Percentiles rank a stretch among this genome's conserved stretches.
phyloP scores from a whole-genome alignment of 2,888 invertebrate genomes.

The Beris chalybata region DNA sequence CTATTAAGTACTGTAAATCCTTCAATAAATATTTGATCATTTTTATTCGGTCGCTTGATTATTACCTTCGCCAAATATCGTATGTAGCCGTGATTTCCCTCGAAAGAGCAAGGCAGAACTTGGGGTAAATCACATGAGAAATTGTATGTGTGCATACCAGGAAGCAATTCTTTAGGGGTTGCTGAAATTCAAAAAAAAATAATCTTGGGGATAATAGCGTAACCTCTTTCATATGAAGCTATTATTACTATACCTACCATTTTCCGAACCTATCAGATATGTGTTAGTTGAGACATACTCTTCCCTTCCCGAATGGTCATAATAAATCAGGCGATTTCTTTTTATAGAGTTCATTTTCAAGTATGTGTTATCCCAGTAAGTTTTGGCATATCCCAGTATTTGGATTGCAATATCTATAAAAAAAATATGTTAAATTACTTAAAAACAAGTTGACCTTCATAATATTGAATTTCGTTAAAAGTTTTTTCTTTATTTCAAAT shows the following conservation, averaged over 20 bases:
- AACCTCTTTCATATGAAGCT: too few relatives aligned
- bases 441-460: too few relatives aligned
- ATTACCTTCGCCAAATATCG: conserved; percentile 63
- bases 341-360: conserved; percentile 46
- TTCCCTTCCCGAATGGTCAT: conserved; percentile 54
- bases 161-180: conserved; percentile 47
- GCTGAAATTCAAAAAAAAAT: conserved; percentile 36
- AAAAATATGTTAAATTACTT: too few relatives aligned
- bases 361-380: conserved; percentile 55
- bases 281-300: conserved; percentile 57
- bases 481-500: too few relatives aligned
- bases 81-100: conserved; percentile 55
- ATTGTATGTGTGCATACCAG: conserved; percentile 57
- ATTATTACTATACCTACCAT: conserved; percentile 51
- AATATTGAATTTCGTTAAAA: too few relatives aligned
- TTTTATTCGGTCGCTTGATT: conserved; percentile 62
- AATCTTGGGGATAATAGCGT: too few relatives aligned
- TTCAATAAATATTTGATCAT: conserved; percentile 61
- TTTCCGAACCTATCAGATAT: conserved; percentile 58
- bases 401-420: conserved; percentile 55
- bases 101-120: conserved; percentile 56
- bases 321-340: conserved; percentile 44
- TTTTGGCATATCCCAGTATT: conserved; percentile 56
- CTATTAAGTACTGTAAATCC: conserved; percentile 77
- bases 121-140: conserved; percentile 58